Percentiles rank a stretch among this genome's conserved stretches.
phyloP scores from a whole-genome alignment of 2,113 vertebrate genomes.

The Oxyura jamaicensis region DNA sequence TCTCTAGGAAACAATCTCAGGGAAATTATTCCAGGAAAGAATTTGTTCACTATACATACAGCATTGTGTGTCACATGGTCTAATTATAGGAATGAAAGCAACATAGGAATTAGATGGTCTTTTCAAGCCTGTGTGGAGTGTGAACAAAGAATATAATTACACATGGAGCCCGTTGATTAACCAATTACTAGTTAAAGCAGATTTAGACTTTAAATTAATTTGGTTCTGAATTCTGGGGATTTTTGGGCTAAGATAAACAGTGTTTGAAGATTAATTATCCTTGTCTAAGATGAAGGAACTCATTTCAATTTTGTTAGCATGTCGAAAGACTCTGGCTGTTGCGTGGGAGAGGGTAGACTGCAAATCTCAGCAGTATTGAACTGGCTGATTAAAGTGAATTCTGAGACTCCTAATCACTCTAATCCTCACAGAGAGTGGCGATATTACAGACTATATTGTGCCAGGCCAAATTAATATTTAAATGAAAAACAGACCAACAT shows the following conservation, averaged over 20 bases:
- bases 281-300: conserved; percentile 76
- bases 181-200: conserved; percentile 84
- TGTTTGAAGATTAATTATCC: conserved; percentile 85
- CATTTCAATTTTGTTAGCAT: conserved; percentile 72
- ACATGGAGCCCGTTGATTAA: conserved; percentile 77
- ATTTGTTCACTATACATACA: conserved; percentile 51
- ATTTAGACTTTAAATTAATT: conserved; percentile 84
- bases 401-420: conserved; percentile 53
- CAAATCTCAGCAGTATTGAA: conserved; percentile 67
- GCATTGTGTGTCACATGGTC: conserved; percentile 63
- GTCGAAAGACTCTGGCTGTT: conserved; percentile 44
- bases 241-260: conserved; percentile 78
- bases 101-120: conserved; percentile 78
- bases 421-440: conserved; percentile 49
- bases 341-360: not conserved
- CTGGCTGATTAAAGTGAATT: conserved; percentile 61
- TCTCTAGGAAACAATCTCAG: not conserved
- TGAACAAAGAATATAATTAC: conserved; percentile 83
- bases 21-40: conserved; percentile 51
- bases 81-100: conserved; percentile 78
- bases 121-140: conserved; percentile 76
- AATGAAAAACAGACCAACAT: conserved; percentile 44
- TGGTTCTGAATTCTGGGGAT: conserved; percentile 77
- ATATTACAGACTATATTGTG: conserved; percentile 25
- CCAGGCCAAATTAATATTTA: conserved; percentile 72